Conservation (phyloP, 1,140 invertebrate genomes). For the Micrasema longulum region DNA sequence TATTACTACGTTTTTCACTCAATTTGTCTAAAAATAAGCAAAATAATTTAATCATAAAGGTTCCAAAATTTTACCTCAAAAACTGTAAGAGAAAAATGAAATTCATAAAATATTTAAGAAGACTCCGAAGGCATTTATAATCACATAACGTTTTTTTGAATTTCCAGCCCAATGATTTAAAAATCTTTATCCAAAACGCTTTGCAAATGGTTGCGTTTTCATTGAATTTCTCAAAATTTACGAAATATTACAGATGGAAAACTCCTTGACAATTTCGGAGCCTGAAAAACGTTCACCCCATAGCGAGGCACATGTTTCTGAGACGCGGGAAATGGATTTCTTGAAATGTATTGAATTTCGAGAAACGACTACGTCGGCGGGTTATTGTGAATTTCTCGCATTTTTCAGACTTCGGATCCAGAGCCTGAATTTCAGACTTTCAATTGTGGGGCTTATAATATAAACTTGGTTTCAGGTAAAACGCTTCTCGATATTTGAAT, state of each 20-base stretch:
- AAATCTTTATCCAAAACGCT: conserved; percentile 1
- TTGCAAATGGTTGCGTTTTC: conserved; percentile 15
- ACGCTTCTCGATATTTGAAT: conserved; percentile 32
- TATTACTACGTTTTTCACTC: no score
- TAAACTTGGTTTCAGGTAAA: conserved; percentile 38
- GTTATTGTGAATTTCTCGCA: conserved; percentile 42
- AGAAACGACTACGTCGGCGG: conserved; percentile 31
- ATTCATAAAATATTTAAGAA: no score
- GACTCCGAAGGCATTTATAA: no score
- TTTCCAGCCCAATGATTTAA: no score
- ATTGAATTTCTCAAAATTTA: conserved; percentile 30
- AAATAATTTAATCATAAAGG: no score
- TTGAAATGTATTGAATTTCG: conserved; percentile 40
- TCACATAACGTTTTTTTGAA: no score
- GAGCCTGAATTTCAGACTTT: conserved; percentile 23
- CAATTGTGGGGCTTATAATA: conserved; percentile 37
- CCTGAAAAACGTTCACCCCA: conserved; percentile 29
- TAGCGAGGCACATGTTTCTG: conserved; percentile 30
- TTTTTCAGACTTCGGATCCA: conserved; percentile 36
- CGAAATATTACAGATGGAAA: conserved; percentile 32
- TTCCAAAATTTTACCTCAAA: no score
- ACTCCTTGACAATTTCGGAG: conserved; percentile 27
- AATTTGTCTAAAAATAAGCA: no score
- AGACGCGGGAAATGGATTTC: conserved; percentile 40
- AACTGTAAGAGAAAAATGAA: no score